A percentile compares a stretch with the other conserved stretches of the same genome.
Conservation (phyloP, 1,140 invertebrate genomes). For the Cherax destructor region DNA sequence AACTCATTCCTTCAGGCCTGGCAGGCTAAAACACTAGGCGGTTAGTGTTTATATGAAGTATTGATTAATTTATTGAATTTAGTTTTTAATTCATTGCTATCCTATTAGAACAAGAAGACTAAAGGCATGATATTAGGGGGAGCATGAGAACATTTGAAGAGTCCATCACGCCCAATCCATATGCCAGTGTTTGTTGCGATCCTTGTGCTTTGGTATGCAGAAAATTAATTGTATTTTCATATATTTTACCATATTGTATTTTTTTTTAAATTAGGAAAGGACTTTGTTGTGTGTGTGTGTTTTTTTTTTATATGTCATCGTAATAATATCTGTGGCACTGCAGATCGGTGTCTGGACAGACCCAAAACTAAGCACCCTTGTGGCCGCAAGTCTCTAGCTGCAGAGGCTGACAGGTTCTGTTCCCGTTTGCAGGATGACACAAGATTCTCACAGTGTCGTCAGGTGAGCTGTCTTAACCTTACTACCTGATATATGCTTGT, state of each 20-base stretch:
- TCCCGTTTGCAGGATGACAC: constrained; percentile 80
- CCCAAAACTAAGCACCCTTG: constrained; percentile 77
- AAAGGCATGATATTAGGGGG: too few species aligned
- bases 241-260: too few species aligned
- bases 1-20: constrained; percentile 81
- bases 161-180: too few species aligned
- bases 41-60: constrained; percentile 74
- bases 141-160: too few species aligned
- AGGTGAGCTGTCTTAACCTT: constrained; percentile 74
- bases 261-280: too few species aligned
- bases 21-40: constrained; percentile 81
- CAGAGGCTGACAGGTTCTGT: constrained; percentile 81
- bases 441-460: constrained; percentile 81
- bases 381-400: constrained; percentile 72
- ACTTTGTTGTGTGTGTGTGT: background rate
- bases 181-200: too few species aligned
- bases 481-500: too few species aligned
- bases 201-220: too few species aligned
- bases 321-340: constrained; percentile 71
- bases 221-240: too few species aligned
- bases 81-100: too few species aligned
- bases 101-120: too few species aligned
- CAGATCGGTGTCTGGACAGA: constrained; percentile 80
- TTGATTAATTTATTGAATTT: background rate
- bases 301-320: background rate